These are phyloP conservation scores for Chaitophorus viminalis DNA, from an alignment of 2,888 invertebrate genomes.

Conservation along the genomic window DNA sequence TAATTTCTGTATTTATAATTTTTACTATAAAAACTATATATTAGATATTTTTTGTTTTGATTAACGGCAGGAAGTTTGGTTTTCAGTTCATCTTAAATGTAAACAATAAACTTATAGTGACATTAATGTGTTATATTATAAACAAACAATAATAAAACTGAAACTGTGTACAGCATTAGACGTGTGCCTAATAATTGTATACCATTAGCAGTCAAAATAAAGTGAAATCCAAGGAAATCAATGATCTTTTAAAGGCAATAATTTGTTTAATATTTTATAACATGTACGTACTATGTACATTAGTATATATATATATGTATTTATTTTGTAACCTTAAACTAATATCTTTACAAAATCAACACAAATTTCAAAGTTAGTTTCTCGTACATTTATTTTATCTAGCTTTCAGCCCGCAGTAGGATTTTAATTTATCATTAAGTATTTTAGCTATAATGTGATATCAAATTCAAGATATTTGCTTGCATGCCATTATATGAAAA, in stretches of 20 bases:
- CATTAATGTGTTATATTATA: too few relatives aligned
- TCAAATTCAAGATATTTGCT: not conserved
- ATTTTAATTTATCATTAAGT: conserved; percentile 20
- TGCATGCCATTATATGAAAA: conserved; percentile 22
- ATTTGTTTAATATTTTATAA: not conserved
- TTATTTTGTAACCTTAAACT: not conserved
- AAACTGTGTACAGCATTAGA: too few relatives aligned
- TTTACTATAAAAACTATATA: too few relatives aligned
- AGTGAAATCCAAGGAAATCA: not conserved
- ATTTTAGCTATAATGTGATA: not conserved
- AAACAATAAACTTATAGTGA: too few relatives aligned
- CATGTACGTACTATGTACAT: not conserved
- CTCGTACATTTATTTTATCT: not conserved
- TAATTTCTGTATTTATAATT: too few relatives aligned
- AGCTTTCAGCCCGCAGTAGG: conserved; percentile 40
- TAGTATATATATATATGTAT: not conserved
- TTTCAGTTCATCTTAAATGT: too few relatives aligned
- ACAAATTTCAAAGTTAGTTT: too few relatives aligned
- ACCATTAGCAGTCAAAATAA: not conserved
- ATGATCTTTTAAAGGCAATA: not conserved
- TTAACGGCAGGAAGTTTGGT: too few relatives aligned
- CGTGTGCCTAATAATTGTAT: not conserved
- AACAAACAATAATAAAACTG: too few relatives aligned
- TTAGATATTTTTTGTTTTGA: too few relatives aligned
- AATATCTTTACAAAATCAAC: not conserved